Evolutionary conservation across 2,797 vertebrate species (phyloP), one percentile per base, ranked within the genome.

Genomic region (Oceanodroma leucorhoa): DNA sequence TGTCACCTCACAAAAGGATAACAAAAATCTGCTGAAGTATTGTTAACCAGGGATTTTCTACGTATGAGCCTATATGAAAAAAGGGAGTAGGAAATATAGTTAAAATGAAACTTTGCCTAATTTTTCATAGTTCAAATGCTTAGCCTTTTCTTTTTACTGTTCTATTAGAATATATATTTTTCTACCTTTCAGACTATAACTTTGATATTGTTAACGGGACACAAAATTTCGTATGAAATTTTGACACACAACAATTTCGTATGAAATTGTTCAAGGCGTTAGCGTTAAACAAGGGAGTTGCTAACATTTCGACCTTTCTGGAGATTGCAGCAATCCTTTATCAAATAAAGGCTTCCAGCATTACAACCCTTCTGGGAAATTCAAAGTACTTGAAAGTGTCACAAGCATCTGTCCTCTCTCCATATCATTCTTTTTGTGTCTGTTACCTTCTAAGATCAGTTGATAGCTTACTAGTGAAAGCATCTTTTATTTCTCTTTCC

Each of bases 401-500:
- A 36, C 23, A 77, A 53, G 45, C 24, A 38, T 82, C 36, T 60
- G 27, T 78, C 32, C 58, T 45, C 18, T 93, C 26, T 89, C 29
- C 18, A 1, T 57, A 30, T 23, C 6, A 3, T 81, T 91, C 29
- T 84, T 69, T 51, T 79, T 89, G 83, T 89, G 69, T 36, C 53
- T 61, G 5, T 84, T 89, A 43, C 66, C 29, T 65, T 91, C 22
- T 43, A 38, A 81, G 40, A 78, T 86, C 30, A 50, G 24, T 48
- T 84, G 85, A 66, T 66, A 76, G 29, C 34, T 93, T 82, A 36
- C 23, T 57, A 55, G n/a, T 50, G 46, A 82, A 93, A 93, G 34
- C 50, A 43, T 87, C 18, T 83, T 87, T 77, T 73, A 69, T 73
- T 89, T 6, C 4, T 73, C 23, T 83, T 88, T 66, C n/a, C 32